Evolutionary conservation across 1,140 invertebrate species (phyloP).

Genomic region (Teleogryllus occipitalis): DNA sequence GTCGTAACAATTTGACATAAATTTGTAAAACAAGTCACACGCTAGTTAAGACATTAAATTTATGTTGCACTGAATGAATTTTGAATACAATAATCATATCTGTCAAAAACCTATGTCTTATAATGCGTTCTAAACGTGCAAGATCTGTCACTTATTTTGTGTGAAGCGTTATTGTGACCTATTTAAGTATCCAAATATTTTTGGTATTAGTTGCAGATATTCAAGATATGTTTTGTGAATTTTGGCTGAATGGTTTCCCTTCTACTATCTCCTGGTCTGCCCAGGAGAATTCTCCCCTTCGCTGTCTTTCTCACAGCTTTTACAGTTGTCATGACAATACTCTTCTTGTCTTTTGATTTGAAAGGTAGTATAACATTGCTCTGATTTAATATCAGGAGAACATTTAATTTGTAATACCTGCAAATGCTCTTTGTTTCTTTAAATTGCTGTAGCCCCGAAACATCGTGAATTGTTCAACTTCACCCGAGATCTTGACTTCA

Average conservation of each 20-base stretch:
- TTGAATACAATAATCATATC: too few relatives aligned
- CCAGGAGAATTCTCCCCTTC: slow-evolving; percentile 33
- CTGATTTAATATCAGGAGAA: too few relatives aligned
- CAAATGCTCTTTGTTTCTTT: too few relatives aligned
- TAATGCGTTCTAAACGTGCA: too few relatives aligned
- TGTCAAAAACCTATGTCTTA: too few relatives aligned
- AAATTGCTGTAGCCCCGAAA: slow-evolving; percentile 15
- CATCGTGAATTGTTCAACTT: slow-evolving; percentile 43
- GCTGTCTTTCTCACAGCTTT: slow-evolving; percentile 38
- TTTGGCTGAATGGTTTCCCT: background rate
- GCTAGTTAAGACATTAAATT: too few relatives aligned
- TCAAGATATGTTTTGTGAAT: background rate
- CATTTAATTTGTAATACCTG: too few relatives aligned
- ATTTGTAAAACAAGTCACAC: too few relatives aligned
- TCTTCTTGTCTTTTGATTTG: slow-evolving; percentile 38
- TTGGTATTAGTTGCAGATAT: background rate
- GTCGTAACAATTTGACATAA: too few relatives aligned
- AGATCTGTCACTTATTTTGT: too few relatives aligned
- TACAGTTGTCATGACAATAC: slow-evolving; percentile 37
- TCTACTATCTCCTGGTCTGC: slow-evolving; percentile 25
- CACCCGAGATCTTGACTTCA: slow-evolving; percentile 63
- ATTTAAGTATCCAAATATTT: background rate
- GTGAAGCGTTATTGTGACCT: too few relatives aligned
- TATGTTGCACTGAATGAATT: too few relatives aligned
- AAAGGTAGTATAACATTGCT: slow-evolving; percentile 30